These are phyloP conservation scores for Cottus gobio DNA, from an alignment of 2,113 vertebrate species.

Conservation along the genomic window DNA sequence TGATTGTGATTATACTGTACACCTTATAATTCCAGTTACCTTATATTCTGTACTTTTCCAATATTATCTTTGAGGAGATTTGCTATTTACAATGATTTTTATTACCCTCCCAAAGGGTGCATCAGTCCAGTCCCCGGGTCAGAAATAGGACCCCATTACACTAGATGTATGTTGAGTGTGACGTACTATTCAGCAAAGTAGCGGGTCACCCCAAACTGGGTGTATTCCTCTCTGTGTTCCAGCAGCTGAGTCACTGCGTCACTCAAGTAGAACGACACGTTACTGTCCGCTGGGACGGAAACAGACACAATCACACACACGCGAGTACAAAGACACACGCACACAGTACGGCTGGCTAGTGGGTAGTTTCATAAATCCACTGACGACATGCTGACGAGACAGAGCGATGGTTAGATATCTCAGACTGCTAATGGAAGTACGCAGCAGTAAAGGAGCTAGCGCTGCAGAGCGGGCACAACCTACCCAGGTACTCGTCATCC, in stretches of 20 bases:
- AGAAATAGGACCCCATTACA: too few species aligned
- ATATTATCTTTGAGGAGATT: background rate
- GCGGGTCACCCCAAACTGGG: conserved; percentile 90
- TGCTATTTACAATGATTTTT: background rate
- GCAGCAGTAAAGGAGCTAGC: background rate
- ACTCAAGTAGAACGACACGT: conserved; percentile 93
- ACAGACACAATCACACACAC: background rate
- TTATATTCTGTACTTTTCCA: background rate
- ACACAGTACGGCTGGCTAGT: too few species aligned
- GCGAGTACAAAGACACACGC: background rate
- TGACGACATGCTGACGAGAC: background rate
- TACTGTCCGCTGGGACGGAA: conserved; percentile 85
- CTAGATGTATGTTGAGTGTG: background rate
- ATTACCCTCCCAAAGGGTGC: background rate
- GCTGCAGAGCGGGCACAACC: background rate
- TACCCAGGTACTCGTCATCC: conserved; percentile 76
- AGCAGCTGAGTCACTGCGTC: conserved; percentile 95
- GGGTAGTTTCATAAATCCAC: background rate
- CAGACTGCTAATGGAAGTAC: background rate
- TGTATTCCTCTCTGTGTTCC: conserved; percentile 94
- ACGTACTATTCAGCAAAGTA: conserved; percentile 99
- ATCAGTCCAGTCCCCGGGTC: too few species aligned
- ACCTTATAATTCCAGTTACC: background rate
- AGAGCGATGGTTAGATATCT: background rate
- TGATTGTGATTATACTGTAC: background rate